A percentile compares a stretch with the other conserved stretches of the same genome.
phyloP scores from a whole-genome alignment of 2,888 invertebrate species.

The Tipula helvola region DNA sequence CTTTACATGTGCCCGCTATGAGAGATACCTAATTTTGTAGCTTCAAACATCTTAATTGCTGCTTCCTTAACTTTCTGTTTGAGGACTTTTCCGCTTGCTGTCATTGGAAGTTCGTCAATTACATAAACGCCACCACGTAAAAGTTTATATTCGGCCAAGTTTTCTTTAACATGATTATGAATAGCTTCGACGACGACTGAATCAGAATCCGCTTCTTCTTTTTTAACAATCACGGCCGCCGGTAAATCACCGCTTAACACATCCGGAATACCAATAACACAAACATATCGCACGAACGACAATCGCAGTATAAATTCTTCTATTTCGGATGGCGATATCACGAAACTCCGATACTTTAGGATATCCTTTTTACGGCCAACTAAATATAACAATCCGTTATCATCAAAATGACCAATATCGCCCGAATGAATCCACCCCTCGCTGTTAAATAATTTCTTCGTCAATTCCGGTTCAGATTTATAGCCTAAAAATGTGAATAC shows the following conservation, averaged over 20 bases:
- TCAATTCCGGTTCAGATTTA: conserved; percentile 5
- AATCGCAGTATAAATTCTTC: conserved; percentile 12
- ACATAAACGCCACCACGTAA: not conserved
- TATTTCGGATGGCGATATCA: conserved; percentile 13
- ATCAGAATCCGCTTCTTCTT: not conserved
- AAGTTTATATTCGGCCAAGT: not conserved
- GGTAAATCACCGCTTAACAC: not conserved
- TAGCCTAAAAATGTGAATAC: conserved; percentile 7
- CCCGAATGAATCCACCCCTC: conserved; percentile 14
- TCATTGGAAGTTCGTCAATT: not conserved
- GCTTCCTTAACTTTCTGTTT: not conserved
- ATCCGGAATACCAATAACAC: conserved; percentile 11
- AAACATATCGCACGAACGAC: not conserved
- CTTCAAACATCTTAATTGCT: not conserved
- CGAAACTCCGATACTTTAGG: conserved; percentile 9
- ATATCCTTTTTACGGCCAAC: conserved; percentile 13
- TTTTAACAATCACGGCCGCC: not conserved
- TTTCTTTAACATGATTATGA: not conserved
- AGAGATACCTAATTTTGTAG: too few species aligned
- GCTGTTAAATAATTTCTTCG: not conserved
- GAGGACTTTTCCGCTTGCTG: conserved; percentile 9
- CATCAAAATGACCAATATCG: conserved; percentile 16
- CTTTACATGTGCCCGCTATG: too few species aligned
- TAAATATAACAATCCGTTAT: conserved; percentile 12
- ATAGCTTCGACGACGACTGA: not conserved